Evolutionary conservation across 2,797 vertebrate genomes (phyloP).

Genomic region (Pterois miles): DNA sequence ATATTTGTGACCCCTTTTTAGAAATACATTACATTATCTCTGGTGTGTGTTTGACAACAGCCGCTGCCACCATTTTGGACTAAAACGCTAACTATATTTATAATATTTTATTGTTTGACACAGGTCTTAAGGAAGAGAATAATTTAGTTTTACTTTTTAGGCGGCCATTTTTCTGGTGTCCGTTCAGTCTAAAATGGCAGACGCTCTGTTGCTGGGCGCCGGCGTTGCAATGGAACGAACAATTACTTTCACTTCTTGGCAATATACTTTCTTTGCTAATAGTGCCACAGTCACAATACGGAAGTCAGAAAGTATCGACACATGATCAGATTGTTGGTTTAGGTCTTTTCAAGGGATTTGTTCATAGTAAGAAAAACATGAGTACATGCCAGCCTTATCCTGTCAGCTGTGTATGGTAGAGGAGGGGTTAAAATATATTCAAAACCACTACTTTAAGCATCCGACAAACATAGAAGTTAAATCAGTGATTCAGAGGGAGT

Average conservation of each 20-base stretch:
- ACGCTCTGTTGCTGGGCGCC: no score
- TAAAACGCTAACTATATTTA: no score
- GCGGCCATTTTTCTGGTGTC: no score
- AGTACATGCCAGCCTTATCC: conserved; percentile 21
- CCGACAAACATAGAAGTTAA: conserved; percentile 10
- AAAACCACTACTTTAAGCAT: conserved; percentile 19
- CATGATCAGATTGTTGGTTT: conserved; percentile 12
- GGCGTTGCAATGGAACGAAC: no score
- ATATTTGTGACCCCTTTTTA: neutral
- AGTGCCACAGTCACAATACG: neutral
- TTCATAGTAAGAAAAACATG: neutral
- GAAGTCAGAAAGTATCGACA: neutral
- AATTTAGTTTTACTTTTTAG: no score
- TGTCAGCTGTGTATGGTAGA: conserved; percentile 1
- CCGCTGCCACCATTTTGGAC: no score
- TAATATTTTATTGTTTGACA: no score
- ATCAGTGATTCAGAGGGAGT: conserved; percentile 16
- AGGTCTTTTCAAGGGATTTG: conserved; percentile 46
- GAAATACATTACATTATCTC: neutral
- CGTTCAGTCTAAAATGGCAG: no score
- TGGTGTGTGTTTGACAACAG: no score
- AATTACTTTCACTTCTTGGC: no score
- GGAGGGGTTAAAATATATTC: neutral
- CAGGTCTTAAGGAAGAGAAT: no score
- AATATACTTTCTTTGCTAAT: no score